Evolutionary conservation across 2,797 vertebrate genomes (phyloP).

Genomic region (Sphaeramia orbicularis): DNA sequence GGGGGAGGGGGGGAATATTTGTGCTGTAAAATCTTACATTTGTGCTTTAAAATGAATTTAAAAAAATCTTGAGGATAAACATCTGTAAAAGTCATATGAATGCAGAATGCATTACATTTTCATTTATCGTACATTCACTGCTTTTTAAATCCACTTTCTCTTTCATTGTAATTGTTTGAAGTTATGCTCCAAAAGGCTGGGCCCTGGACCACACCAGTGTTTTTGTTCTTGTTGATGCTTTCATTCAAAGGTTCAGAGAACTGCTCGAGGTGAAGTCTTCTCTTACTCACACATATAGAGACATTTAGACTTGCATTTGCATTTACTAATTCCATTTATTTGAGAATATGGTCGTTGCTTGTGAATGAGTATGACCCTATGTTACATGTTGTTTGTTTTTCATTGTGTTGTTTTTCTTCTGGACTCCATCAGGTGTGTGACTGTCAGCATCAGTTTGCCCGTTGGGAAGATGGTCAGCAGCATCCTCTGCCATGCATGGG

Average conservation of each 20-base stretch:
- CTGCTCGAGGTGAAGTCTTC: constrained; percentile 87
- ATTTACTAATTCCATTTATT: too few species aligned
- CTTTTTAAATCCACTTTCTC: background rate
- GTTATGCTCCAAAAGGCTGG: constrained; percentile 84
- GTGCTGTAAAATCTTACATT: too few species aligned
- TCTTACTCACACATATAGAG: constrained; percentile 6
- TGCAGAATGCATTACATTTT: too few species aligned
- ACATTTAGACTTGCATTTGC: background rate
- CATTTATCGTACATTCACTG: background rate
- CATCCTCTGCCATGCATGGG: constrained; percentile 85
- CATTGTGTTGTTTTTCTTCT: background rate
- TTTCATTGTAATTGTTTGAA: constrained; percentile 58
- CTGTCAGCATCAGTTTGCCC: constrained; percentile 91
- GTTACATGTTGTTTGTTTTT: background rate
- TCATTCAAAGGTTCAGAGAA: constrained; percentile 89
- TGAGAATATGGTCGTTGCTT: too few species aligned
- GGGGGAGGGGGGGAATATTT: too few species aligned
- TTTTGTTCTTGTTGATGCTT: constrained; percentile 88
- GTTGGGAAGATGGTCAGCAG: constrained; percentile 88
- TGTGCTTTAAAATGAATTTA: too few species aligned
- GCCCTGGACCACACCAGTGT: constrained; percentile 86
- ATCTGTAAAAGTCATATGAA: too few species aligned
- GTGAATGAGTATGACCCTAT: too few species aligned
- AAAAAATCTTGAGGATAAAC: too few species aligned
- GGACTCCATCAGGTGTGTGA: constrained; percentile 86